Base-by-base conservation (phyloP, 2,797 vertebrate genomes). In the Centropyge bicolor region DNA sequence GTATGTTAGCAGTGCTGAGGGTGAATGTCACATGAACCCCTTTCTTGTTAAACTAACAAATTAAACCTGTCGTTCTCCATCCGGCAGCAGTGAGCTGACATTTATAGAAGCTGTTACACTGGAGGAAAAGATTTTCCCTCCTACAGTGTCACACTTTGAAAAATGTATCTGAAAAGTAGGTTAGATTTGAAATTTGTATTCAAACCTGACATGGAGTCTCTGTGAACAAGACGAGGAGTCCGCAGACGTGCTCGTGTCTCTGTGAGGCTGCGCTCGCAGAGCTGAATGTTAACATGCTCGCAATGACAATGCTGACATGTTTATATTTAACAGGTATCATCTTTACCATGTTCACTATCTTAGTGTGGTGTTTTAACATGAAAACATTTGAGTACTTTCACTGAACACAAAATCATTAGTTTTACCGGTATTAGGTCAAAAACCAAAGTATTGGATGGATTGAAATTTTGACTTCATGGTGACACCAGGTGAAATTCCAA, bases 121-220 rank as follows among this genome's bases (percentile, higher is more conserved):
- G 13, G 22, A 76, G 13, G 36, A 36, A 54, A 43, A 69, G 22
- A 59, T 8, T 57, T 70, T 59, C 55, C 38, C 52, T 70, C 40
- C 35, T 54, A 19, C 57, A 17, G 20, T 36, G 51, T 71, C 62
- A 24, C 43, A n/a, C n/a, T 70, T 38, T 56, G n/a, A 45, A 40
- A 78, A 49, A 66, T 48, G 20, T 48, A 60, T 59, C 19, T 67
- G 48, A 65, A 79, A 76, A 59, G 43, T 74, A 49, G 61, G 57
- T 67, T 76, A 41, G 19, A 66, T 64, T 6, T 31, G 13, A 57
- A 64, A 49, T 64, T 60, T 71, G 57, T 46, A 36, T 78, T 85
- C 76, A 46, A 63, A 41, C 19, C 60, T 35, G 8, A 43, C 45
- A 27, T 38, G 31, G 13, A 35, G 49, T 56, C 38, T 38, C 48